Evolutionary conservation across 2,797 vertebrate species (phyloP), one percentile per base, ranked within the genome.

Genomic region (Falco rusticolus): DNA sequence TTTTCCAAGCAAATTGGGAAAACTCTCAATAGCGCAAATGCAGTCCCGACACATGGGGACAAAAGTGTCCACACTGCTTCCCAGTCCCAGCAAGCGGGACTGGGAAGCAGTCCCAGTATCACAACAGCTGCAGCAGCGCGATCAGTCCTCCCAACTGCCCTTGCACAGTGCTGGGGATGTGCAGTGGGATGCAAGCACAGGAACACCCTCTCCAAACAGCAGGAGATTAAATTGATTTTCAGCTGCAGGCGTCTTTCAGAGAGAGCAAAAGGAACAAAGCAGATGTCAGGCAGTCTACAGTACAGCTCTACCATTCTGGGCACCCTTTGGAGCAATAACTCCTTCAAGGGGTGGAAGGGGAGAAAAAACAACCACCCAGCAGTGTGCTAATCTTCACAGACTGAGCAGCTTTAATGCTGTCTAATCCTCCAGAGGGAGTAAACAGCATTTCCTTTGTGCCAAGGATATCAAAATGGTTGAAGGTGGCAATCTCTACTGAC

Each of bases 391-490:
- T 94, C 90, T 84, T 87, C 72, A 87, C 65, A 93, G 68, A 47
- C 41, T 65, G 91, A 86, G 54, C 68, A 80, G 70, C 59, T 79
- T 85, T 89, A 96, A 94, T 20, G 65, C 91, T 65, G 51, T 29
- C 51, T 87, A 91, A 94, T 93, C 91, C 84, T 95, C 80, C 48
- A 75, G 60, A 92, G 77, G 68, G 60, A 90, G 71, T 86, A 89
- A 89, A 48, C 24, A 76, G 75, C 54, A 71, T 78, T 92, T 95
- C 85, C 78, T 91, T 91, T 87, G 74, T 87, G 95, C 75, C 71
- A 91, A 76, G 72, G 87, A 54, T 68, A 91, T 93, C 71, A 65
- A 75, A 92, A 87, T 61, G 37, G 71, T 84, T 77, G 77, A 82
- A 94, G 72, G 69, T 60, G 51, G 60, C 78, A 92, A 68, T 56